A percentile compares a stretch with the other conserved stretches of the same genome.
Conservation (phyloP, 2,797 vertebrate species). For the Kryptopterus vitreolus region DNA sequence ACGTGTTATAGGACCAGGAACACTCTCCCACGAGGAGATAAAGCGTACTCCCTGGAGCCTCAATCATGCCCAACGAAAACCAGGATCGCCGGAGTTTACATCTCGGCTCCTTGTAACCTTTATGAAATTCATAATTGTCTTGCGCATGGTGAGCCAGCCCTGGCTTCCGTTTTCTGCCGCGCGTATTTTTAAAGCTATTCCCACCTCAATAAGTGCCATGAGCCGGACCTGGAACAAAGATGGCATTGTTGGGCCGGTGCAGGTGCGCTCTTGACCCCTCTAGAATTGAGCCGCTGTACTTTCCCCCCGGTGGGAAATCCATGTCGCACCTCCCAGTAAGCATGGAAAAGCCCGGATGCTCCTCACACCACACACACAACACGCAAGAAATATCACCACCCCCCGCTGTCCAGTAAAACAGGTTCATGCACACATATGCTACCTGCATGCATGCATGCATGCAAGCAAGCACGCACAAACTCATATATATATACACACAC, state of each 20-base stretch:
- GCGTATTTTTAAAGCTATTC: constrained; percentile 73
- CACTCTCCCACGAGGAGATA: constrained; percentile 30
- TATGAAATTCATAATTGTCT: too few relatives aligned
- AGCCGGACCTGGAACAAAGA: constrained; percentile 65
- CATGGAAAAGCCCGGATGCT: background rate
- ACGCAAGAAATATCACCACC: background rate
- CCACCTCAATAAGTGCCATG: constrained; percentile 64
- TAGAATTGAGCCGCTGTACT: too few relatives aligned
- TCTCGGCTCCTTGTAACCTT: too few relatives aligned
- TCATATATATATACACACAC: constrained; percentile 56
- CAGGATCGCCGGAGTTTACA: constrained; percentile 64
- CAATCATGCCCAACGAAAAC: constrained; percentile 62
- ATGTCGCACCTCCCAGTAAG: constrained; percentile 60
- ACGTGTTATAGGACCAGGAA: too few relatives aligned
- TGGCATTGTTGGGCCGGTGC: constrained; percentile 67
- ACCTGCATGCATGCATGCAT: constrained; percentile 31
- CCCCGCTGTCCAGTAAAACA: constrained; percentile 13
- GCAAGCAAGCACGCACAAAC: too few relatives aligned
- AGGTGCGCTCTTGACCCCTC: too few relatives aligned
- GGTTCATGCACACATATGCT: constrained; percentile 2
- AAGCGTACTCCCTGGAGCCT: constrained; percentile 53
- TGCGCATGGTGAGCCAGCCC: constrained; percentile 66
- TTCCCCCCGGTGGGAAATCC: constrained; percentile 55
- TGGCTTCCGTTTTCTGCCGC: too few relatives aligned
- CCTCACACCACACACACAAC: constrained; percentile 25